These are phyloP conservation scores for Zelleria hepariella DNA, from an alignment of 2,888 invertebrate genomes.

Conservation along the genomic window DNA sequence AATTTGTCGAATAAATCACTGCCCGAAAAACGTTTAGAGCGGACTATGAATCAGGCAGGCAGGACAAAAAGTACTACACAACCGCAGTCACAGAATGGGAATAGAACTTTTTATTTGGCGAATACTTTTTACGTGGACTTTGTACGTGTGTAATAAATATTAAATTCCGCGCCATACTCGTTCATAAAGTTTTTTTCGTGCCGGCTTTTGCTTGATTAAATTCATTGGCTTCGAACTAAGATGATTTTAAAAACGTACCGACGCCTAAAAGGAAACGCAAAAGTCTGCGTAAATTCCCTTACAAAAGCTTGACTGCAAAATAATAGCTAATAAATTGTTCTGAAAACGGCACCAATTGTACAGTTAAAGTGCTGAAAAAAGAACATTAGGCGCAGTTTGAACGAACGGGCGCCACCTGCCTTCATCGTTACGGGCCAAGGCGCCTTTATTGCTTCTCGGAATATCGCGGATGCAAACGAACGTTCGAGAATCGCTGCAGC, in stretches of 20 bases:
- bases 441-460: conserved; percentile 40
- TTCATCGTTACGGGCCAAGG: conserved; percentile 33
- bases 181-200: neutral
- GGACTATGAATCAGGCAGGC: neutral
- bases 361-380: conserved; percentile 39
- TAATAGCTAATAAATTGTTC: conserved; percentile 20
- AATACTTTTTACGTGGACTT: neutral
- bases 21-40: neutral
- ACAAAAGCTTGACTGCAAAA: conserved; percentile 8
- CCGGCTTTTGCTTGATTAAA: too few relatives aligned
- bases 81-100: neutral
- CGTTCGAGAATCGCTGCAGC: neutral
- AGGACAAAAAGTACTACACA: neutral
- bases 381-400: conserved; percentile 50
- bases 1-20: neutral
- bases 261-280: neutral
- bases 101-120: neutral
- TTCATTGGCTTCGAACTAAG: neutral
- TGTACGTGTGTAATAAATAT: neutral
- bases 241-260: neutral
- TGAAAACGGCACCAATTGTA: conserved; percentile 22
- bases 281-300: conserved; percentile 15
- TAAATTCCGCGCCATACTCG: neutral
- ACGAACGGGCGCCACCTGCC: conserved; percentile 46
- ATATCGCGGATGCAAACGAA: neutral